Conservation (phyloP, 2,113 vertebrate genomes). For the Pterophyllum scalare region DNA sequence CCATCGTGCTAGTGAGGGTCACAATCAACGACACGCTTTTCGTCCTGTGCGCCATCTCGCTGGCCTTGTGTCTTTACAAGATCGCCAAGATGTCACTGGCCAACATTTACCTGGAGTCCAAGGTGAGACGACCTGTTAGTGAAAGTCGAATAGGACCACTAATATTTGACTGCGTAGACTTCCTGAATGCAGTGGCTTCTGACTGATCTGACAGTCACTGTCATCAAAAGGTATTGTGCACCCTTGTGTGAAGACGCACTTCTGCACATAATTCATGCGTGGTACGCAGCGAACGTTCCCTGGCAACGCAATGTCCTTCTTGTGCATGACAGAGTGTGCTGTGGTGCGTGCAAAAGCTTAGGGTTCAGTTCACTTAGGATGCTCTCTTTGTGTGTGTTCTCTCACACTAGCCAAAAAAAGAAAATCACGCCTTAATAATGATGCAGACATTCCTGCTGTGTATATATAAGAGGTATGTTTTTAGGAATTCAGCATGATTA, state of each 20-base stretch:
- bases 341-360: background rate
- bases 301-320: background rate
- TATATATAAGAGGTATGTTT: background rate
- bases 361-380: background rate
- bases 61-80: conserved; percentile 93
- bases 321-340: background rate
- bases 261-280: background rate
- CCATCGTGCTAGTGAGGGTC: conserved; percentile 89
- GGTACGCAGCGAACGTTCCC: background rate
- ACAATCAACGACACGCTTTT: conserved; percentile 92
- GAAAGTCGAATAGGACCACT: background rate
- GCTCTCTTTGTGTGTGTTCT: background rate
- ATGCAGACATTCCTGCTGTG: background rate
- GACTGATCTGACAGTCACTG: background rate
- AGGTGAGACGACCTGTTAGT: conserved; percentile 79
- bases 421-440: background rate
- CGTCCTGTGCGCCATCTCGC: conserved; percentile 90
- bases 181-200: background rate
- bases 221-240: background rate
- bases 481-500: background rate
- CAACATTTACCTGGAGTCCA: conserved; percentile 95
- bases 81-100: conserved; percentile 96
- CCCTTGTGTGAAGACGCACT: background rate
- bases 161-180: too few relatives aligned
- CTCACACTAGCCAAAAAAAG: too few relatives aligned